Evolutionary conservation across 2,888 invertebrate genomes (phyloP).

Genomic region (Neuroscelio doddi): DNA sequence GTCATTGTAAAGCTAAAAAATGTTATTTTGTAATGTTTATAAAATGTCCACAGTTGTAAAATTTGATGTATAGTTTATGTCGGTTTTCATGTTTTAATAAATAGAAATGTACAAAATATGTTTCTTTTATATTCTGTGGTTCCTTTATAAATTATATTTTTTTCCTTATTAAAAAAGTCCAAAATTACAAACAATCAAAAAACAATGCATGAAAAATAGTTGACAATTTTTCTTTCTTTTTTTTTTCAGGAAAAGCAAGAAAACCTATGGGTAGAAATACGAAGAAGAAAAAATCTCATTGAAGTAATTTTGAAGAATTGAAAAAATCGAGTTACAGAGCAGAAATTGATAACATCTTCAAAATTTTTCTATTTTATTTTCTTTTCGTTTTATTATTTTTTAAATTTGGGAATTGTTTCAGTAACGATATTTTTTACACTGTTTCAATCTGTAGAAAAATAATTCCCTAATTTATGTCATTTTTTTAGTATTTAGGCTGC

Average conservation of each 20-base stretch:
- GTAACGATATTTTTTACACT: no score
- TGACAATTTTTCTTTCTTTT: slow-evolving; percentile 24
- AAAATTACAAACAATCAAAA: background rate
- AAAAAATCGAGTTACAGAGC: no score
- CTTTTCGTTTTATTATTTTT: background rate
- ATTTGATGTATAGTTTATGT: background rate
- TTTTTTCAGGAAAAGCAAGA: slow-evolving; percentile 55
- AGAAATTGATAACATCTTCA: no score
- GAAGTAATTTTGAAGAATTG: slow-evolving; percentile 18
- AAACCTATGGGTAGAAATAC: slow-evolving; percentile 52
- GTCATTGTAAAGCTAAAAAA: no score
- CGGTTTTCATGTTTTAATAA: slow-evolving; percentile 7
- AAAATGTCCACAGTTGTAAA: no score
- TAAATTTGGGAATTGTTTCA: no score
- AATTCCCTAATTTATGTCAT: no score
- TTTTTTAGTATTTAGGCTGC: no score
- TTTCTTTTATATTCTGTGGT: background rate
- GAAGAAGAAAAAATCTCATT: slow-evolving; percentile 59
- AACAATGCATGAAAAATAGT: slow-evolving; percentile 3
- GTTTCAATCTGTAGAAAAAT: no score
- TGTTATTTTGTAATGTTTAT: no score
- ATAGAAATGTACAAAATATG: background rate
- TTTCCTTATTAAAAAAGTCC: no score
- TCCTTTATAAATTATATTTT: background rate
- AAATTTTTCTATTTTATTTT: no score